These are phyloP conservation scores for Cataglyphis altisquamis DNA, from an alignment of 2,888 invertebrate species.

Conservation along the genomic window DNA sequence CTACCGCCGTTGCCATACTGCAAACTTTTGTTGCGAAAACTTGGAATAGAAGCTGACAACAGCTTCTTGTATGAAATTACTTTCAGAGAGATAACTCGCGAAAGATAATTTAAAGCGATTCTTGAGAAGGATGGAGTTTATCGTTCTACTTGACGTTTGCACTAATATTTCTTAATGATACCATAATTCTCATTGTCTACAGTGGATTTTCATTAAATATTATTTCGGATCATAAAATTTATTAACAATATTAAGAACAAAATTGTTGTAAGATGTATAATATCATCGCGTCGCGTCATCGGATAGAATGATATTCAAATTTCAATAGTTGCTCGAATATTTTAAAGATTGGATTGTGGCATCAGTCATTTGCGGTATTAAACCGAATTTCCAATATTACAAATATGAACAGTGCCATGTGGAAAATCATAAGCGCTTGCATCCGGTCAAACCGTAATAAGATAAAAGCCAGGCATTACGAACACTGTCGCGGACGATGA, in stretches of 20 bases:
- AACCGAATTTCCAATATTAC: slow-evolving; percentile 6
- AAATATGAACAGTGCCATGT: slow-evolving; percentile 6
- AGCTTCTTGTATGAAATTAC: slow-evolving; percentile 55
- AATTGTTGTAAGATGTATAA: not conserved
- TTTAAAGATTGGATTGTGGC: slow-evolving; percentile 10
- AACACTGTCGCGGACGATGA: slow-evolving; percentile 6
- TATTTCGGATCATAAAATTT: not conserved
- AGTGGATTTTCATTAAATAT: slow-evolving; percentile 11
- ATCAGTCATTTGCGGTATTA: not conserved
- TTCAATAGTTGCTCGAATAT: not conserved
- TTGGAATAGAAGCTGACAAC: slow-evolving; percentile 48
- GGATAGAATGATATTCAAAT: not conserved
- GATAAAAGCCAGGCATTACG: slow-evolving; percentile 9
- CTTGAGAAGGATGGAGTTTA: slow-evolving; percentile 29
- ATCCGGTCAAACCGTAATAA: slow-evolving; percentile 37
- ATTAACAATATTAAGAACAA: slow-evolving; percentile 17
- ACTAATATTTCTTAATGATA: slow-evolving; percentile 45
- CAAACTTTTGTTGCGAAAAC: slow-evolving; percentile 52
- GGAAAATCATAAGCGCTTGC: slow-evolving; percentile 58
- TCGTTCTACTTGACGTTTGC: slow-evolving; percentile 44
- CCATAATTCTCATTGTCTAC: slow-evolving; percentile 29
- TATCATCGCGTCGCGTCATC: not conserved
- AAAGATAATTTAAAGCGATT: slow-evolving; percentile 51
- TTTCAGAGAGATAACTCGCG: slow-evolving; percentile 50
- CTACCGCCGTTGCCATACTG: slow-evolving; percentile 46